Evolutionary conservation across 1,140 invertebrate species (phyloP), one percentile per base, ranked within the genome.

Genomic region (Caenorhabditis inopinata): DNA sequence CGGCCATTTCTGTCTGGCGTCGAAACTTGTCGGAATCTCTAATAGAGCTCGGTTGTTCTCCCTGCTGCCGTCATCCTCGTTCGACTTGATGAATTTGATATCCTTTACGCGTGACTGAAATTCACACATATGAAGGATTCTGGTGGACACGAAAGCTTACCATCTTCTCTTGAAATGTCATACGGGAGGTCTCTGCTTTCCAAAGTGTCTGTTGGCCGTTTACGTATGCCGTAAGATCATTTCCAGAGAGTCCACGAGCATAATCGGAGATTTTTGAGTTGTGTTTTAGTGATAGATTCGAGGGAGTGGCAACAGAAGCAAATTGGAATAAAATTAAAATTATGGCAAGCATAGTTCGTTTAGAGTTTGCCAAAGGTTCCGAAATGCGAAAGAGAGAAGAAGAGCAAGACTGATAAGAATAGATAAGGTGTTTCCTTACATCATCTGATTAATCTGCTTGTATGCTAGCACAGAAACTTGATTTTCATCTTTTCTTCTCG

Each of bases 141-240:
- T 35, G 14, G 12, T 42, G 1, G 18, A 14, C n/a, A 38, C 38
- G 9, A 38, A 29, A 29, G 4, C n/a, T 18, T 38, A 68, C 58
- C 58, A 68, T 68, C 21, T 68, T 68, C n/a, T 68, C 58, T 68
- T 68, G 58, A 21, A 68, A 68, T 29, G 58, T 68, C 58, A 68
- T 68, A 18, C 32, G 58, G 32, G 58, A 68, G 2, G 58, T 68
- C 38, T 68, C 58, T 21, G 58, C 58, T 68, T 38, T 42, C 58
- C 58, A 68, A 21, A 68, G 32, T 68, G 35, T 38, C 27, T 68
- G 58, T 42, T 68, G 29, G n/a, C 38, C 23, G 32, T 68, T 68
- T 11, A 68, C 58, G 18, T 42, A 68, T 7, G 32, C 18, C 9
- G 58, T 68, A 18, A 68, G 58, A 68, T 68, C 58, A 38, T 5